Percentiles rank a stretch among this genome's conserved stretches.
These are phyloP conservation scores for Cheilosia vernalis DNA, from an alignment of 2,888 invertebrate genomes.

Conservation along the genomic window DNA sequence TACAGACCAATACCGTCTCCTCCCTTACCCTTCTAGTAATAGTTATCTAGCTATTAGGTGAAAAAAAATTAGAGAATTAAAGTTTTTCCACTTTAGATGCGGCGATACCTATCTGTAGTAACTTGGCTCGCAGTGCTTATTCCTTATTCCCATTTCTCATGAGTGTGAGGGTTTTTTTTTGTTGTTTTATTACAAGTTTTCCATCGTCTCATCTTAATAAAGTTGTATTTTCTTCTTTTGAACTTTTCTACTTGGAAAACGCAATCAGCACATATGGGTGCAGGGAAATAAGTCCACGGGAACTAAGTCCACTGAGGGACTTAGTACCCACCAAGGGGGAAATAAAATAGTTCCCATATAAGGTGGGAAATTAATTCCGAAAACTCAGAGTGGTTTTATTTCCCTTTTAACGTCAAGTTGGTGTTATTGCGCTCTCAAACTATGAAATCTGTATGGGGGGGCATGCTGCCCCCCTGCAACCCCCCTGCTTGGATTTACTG, in stretches of 20 bases:
- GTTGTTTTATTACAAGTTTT: slow-evolving; percentile 55
- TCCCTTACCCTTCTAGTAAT: not conserved
- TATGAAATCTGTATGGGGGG: too few species aligned
- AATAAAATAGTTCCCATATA: too few species aligned
- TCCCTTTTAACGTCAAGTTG: too few species aligned
- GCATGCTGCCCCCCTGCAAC: too few species aligned
- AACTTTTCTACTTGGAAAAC: slow-evolving; percentile 39
- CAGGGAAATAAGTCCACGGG: too few species aligned
- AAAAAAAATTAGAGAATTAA: slow-evolving; percentile 18
- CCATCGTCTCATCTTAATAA: slow-evolving; percentile 53
- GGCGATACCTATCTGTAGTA: slow-evolving; percentile 24
- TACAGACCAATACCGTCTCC: slow-evolving; percentile 3
- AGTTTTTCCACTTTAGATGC: slow-evolving; percentile 16
- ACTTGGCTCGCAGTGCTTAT: not conserved
- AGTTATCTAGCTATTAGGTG: slow-evolving; percentile 4
- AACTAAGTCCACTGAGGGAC: too few species aligned
- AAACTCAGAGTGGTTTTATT: too few species aligned
- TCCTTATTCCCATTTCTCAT: slow-evolving; percentile 21
- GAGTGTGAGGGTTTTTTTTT: slow-evolving; percentile 36
- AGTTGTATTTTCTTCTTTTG: slow-evolving; percentile 31
- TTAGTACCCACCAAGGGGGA: too few species aligned
- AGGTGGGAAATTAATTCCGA: too few species aligned
- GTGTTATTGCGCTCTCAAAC: too few species aligned
- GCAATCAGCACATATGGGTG: slow-evolving; percentile 11
- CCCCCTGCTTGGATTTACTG: too few species aligned